Conservation (phyloP, 2,113 vertebrate species). For the Arvicanthis niloticus region DNA sequence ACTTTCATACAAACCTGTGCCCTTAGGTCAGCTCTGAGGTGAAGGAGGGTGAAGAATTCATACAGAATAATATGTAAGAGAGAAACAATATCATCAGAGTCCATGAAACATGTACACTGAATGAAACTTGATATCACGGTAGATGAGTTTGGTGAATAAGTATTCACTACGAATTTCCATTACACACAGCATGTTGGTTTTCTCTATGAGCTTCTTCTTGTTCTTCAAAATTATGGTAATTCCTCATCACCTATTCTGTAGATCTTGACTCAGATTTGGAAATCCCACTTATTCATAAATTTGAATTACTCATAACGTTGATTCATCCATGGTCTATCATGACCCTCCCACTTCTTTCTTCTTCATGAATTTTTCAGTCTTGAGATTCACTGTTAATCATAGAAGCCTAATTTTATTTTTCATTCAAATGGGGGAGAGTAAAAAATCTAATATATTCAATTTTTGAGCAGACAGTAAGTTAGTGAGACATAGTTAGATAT, state of each 20-base stretch:
- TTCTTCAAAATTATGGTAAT: constrained; percentile 44
- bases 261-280: constrained; percentile 57
- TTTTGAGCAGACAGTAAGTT: constrained; percentile 56
- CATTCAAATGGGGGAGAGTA: constrained; percentile 43
- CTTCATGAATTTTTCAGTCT: constrained; percentile 73
- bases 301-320: constrained; percentile 76
- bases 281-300: constrained; percentile 68
- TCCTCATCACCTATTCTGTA: constrained; percentile 42
- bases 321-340: constrained; percentile 74
- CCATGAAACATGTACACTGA: constrained; percentile 20
- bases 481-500: constrained; percentile 45
- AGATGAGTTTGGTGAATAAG: constrained; percentile 38
- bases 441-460: constrained; percentile 61
- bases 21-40: constrained; percentile 5
- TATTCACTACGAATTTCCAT: constrained; percentile 41
- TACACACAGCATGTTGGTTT: constrained; percentile 44
- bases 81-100: constrained; percentile 43
- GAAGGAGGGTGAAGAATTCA: neutral
- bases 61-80: constrained; percentile 39
- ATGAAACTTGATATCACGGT: neutral
- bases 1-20: constrained; percentile 20
- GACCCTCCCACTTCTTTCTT: constrained; percentile 68
- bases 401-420: constrained; percentile 67
- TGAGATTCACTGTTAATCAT: constrained; percentile 63
- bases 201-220: constrained; percentile 37